These are phyloP conservation scores for Chrysemys picta DNA, from an alignment of 2,113 vertebrate genomes.

Conservation along the genomic window DNA sequence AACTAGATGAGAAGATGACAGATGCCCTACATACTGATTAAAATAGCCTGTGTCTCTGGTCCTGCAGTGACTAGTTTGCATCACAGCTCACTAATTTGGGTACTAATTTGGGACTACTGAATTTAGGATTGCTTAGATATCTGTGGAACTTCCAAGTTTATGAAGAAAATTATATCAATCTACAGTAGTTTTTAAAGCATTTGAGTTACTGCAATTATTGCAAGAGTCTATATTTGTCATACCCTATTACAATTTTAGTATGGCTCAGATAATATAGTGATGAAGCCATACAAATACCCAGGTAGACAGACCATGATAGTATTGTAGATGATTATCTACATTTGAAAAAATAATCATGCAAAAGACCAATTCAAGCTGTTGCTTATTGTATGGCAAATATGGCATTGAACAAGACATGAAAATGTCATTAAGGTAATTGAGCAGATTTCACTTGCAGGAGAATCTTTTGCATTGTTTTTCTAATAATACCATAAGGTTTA, in stretches of 20 bases:
- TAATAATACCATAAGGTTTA: not conserved
- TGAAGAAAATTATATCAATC: constrained; percentile 38
- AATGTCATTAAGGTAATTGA: not conserved
- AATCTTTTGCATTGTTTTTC: not conserved
- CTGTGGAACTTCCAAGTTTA: constrained; percentile 30
- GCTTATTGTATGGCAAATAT: not conserved
- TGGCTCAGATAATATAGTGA: not conserved
- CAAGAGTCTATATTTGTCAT: not conserved
- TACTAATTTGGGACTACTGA: constrained; percentile 7
- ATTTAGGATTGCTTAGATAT: constrained; percentile 33
- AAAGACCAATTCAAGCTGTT: not conserved
- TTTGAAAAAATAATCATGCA: not conserved
- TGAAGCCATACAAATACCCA: not conserved
- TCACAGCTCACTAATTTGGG: constrained; percentile 36
- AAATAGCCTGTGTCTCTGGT: constrained; percentile 5
- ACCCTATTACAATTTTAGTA: not conserved
- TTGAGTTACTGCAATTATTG: not conserved
- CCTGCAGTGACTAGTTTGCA: constrained; percentile 48
- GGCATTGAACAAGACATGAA: not conserved
- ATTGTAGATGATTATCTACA: not conserved
- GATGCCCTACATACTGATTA: constrained; percentile 16
- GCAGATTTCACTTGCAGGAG: not conserved
- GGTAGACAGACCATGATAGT: not conserved
- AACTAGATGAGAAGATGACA: constrained; percentile 41
- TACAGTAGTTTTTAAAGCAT: constrained; percentile 22